These are phyloP conservation scores for Lasius fuliginosus DNA, from an alignment of 2,888 invertebrate species.

Conservation along the genomic window DNA sequence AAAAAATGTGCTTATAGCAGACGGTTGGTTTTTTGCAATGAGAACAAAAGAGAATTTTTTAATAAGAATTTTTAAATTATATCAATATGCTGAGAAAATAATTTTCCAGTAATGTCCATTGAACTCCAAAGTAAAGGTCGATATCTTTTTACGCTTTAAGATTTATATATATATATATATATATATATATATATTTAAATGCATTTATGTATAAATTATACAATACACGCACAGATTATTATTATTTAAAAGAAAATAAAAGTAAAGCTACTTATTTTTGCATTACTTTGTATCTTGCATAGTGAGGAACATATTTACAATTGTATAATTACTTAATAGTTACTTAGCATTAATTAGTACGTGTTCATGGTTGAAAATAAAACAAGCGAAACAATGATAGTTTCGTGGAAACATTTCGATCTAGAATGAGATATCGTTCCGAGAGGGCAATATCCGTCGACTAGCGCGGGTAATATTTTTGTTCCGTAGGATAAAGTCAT, in stretches of 20 bases:
- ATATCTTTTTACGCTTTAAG: not conserved
- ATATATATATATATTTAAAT: too few relatives aligned
- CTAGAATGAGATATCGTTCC: conserved; percentile 3
- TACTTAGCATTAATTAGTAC: not conserved
- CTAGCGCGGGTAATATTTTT: conserved; percentile 39
- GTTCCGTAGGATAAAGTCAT: conserved; percentile 52
- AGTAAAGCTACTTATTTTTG: not conserved
- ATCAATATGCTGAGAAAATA: not conserved
- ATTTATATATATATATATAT: too few relatives aligned
- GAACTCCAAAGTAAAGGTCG: not conserved
- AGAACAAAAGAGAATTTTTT: not conserved
- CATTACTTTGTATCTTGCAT: not conserved
- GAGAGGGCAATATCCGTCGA: conserved; percentile 33
- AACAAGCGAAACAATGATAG: not conserved
- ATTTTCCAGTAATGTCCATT: not conserved
- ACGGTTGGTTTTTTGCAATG: not conserved
- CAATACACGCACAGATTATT: not conserved
- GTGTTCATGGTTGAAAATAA: not conserved
- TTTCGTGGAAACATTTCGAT: conserved; percentile 12
- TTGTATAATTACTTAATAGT: not conserved
- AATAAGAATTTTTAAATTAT: not conserved
- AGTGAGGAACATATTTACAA: not conserved
- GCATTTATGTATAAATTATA: not conserved
- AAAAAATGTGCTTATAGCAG: not conserved
- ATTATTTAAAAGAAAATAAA: not conserved